These are phyloP conservation scores for Eumeta japonica DNA, from an alignment of 1,140 invertebrate genomes.

Conservation along the genomic window DNA sequence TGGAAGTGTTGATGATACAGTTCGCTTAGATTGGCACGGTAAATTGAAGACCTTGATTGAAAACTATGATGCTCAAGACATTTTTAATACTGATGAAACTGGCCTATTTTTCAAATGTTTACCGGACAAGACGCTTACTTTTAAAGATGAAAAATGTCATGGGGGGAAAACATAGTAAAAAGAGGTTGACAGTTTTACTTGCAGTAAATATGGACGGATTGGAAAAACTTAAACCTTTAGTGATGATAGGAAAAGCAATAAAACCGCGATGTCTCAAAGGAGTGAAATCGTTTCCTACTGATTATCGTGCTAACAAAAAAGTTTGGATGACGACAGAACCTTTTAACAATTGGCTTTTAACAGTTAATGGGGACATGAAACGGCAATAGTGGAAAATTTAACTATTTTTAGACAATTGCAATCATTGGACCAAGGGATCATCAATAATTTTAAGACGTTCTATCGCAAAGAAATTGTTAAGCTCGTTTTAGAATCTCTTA, in stretches of 20 bases:
- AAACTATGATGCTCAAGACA: constrained; percentile 9
- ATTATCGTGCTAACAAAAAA: constrained; percentile 40
- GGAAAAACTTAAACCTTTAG: constrained; percentile 16
- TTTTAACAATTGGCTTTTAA: too few relatives aligned
- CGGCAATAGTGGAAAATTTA: constrained; percentile 11
- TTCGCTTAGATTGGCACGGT: too few relatives aligned
- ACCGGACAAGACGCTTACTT: constrained; percentile 11
- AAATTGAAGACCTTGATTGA: too few relatives aligned
- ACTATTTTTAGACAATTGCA: constrained; percentile 13
- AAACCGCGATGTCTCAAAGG: constrained; percentile 51
- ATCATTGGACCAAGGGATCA: constrained; percentile 14
- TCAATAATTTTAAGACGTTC: constrained; percentile 11
- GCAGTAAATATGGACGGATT: constrained; percentile 5
- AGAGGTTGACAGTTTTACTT: constrained; percentile 9
- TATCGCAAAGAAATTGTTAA: constrained; percentile 13
- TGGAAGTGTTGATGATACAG: too few relatives aligned
- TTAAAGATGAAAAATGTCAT: constrained; percentile 13
- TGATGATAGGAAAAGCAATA: constrained; percentile 45
- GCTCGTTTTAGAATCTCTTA: constrained; percentile 11
- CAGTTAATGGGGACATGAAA: constrained; percentile 8
- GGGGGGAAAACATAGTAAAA: constrained; percentile 8
- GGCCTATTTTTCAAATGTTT: constrained; percentile 13
- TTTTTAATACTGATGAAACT: constrained; percentile 11
- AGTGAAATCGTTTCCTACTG: constrained; percentile 26
- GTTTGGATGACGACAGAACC: constrained; percentile 43